phyloP scores from a whole-genome alignment of 1,140 invertebrate species.

The Lucilia sericata region DNA sequence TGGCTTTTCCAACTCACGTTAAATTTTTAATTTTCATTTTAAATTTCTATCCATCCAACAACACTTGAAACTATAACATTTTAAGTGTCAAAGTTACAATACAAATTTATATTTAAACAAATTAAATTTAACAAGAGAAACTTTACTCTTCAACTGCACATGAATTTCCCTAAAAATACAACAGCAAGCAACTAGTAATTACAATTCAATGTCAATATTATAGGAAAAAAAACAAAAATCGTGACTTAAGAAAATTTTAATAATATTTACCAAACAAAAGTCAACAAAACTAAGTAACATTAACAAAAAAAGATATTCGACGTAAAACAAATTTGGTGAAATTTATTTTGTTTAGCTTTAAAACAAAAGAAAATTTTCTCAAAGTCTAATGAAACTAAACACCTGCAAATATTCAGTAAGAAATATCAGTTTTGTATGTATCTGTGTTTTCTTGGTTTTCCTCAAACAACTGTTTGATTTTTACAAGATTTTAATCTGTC shows the following conservation, averaged over 20 bases:
- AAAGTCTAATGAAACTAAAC: background rate
- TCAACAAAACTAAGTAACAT: background rate
- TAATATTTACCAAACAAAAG: conserved; percentile 3
- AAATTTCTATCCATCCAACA: no score
- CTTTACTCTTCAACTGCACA: background rate
- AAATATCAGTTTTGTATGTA: no score
- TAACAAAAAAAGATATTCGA: background rate
- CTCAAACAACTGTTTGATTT: background rate
- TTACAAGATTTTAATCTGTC: no score
- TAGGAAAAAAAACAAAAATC: background rate
- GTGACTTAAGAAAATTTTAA: background rate
- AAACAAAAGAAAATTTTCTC: background rate
- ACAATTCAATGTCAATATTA: conserved; percentile 5
- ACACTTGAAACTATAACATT: background rate
- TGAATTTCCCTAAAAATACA: background rate
- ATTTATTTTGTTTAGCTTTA: background rate
- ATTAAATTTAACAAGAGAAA: conserved; percentile 17
- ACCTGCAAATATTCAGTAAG: background rate
- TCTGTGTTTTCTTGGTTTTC: background rate
- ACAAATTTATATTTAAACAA: background rate
- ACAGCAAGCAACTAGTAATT: background rate
- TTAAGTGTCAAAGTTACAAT: background rate
- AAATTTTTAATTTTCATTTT: no score
- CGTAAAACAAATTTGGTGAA: background rate
- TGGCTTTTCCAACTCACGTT: no score